Evolutionary conservation across 2,113 vertebrate genomes (phyloP), one percentile per base, ranked within the genome.

Genomic region (Pandion haliaetus): DNA sequence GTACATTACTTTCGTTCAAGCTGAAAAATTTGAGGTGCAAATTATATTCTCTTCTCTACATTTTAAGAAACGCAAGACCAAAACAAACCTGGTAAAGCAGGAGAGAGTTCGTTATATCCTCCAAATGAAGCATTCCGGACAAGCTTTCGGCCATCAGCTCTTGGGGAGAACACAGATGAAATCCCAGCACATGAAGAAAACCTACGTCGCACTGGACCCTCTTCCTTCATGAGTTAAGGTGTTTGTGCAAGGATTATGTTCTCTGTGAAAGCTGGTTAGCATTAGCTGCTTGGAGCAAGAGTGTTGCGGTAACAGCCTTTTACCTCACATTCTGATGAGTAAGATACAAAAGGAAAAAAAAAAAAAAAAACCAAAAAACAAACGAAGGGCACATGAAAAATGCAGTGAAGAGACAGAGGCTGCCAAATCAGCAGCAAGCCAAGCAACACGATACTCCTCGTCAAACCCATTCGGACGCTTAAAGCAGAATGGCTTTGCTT

Each of bases 61-160:
- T 86, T 73, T 80, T 69, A 70, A 96, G 91, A 90, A 97, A 97
- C 26, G 82, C 67, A 92, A 97, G 92, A 96, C 67, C 55, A 38
- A 87, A 91, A 99, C 99, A 98, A 99, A 99, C 99, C 99, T 99
- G 99, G 98, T 96, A 99, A 95, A 65, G 98, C 97, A 97, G 99
- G 99, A 82, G 99, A 98, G 96, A 99, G 98, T 97, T 99, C 99
- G 45, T 99, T 99, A 98, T 99, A 99, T 93, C 99, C 99, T 87
- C 99, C 99, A 85, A 99, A 99, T 6, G 99, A 99, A 97, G 99
- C 99, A 94, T 99, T 99, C 98, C 99, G 99, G 98, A 99, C 97
- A 97, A 99, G 99, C 97, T 99, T 99, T 97, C 99, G 99, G 98
- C 99, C 99, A 88, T 99, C 99, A 47, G 98, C 98, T 97, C 99